Conservation (phyloP, 2,797 vertebrate genomes). For the Saguinus oedipus region DNA sequence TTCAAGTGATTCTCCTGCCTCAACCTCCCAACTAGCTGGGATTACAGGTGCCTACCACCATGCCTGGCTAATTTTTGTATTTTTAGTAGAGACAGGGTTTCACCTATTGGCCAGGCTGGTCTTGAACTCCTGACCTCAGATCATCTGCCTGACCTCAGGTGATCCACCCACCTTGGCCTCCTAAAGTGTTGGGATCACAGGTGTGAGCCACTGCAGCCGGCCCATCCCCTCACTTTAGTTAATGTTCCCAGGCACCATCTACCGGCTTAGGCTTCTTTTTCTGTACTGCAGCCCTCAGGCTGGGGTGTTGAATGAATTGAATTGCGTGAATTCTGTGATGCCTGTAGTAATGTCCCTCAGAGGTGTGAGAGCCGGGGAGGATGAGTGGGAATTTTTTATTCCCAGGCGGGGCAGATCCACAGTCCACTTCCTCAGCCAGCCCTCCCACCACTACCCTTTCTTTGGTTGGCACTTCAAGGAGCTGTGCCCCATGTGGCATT, state of each 20-base stretch:
- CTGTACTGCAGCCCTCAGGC: neutral
- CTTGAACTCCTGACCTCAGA: neutral
- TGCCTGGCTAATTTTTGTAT: neutral
- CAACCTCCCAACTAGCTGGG: neutral
- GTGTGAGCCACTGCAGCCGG: rapidly evolving
- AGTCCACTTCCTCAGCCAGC: neutral
- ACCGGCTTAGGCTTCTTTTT: neutral
- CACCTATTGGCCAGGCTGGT: neutral
- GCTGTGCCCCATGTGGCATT: neutral
- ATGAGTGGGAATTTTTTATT: rapidly evolving
- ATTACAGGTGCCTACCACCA: neutral
- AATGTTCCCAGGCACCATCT: neutral
- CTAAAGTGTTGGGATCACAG: neutral
- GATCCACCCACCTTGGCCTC: neutral
- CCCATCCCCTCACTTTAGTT: neutral
- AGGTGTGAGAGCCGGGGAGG: neutral
- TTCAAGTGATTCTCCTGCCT: neutral
- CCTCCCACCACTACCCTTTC: neutral
- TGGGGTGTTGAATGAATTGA: neutral
- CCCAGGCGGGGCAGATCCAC: neutral
- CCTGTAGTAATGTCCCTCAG: rapidly evolving
- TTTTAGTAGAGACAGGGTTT: neutral
- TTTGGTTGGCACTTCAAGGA: neutral
- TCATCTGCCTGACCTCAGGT: neutral
- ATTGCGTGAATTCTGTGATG: neutral